A percentile compares a stretch with the other conserved stretches of the same genome.
These are phyloP conservation scores for Tribolium freemani DNA, from an alignment of 2,888 invertebrate species.

Conservation along the genomic window DNA sequence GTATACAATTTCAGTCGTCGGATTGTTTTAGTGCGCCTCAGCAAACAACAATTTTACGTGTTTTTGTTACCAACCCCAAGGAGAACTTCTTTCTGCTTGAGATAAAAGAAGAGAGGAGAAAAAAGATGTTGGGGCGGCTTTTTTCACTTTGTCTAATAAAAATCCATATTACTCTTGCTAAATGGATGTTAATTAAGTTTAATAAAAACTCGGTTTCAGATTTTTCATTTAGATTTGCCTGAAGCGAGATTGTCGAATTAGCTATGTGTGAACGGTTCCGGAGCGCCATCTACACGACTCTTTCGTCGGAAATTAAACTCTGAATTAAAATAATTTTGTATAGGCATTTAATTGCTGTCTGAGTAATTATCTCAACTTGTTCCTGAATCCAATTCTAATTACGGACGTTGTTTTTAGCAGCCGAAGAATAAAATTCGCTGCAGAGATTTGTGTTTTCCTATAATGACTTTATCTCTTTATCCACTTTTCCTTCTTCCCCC, in stretches of 20 bases:
- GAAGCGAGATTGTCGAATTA: slow-evolving; percentile 53
- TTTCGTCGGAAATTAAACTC: slow-evolving; percentile 58
- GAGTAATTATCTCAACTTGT: slow-evolving; percentile 57
- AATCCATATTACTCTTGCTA: slow-evolving; percentile 53
- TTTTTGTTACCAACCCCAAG: slow-evolving; percentile 13
- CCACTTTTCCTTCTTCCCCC: slow-evolving; percentile 7
- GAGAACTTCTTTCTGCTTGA: slow-evolving; percentile 2
- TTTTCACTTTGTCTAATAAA: slow-evolving; percentile 47
- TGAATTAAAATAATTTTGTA: slow-evolving; percentile 66
- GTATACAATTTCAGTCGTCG: not conserved
- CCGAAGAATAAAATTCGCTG: slow-evolving; percentile 45
- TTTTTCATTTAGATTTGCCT: slow-evolving; percentile 58
- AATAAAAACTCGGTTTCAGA: slow-evolving; percentile 57
- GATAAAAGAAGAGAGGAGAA: slow-evolving; percentile 2
- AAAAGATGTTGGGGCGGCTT: slow-evolving; percentile 28
- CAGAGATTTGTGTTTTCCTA: slow-evolving; percentile 38
- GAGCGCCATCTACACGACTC: slow-evolving; percentile 34
- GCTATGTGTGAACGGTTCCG: slow-evolving; percentile 52
- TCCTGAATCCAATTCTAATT: slow-evolving; percentile 58
- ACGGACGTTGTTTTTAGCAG: slow-evolving; percentile 55
- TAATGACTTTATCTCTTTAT: slow-evolving; percentile 37
- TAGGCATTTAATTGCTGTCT: slow-evolving; percentile 63
- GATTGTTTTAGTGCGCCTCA: slow-evolving; percentile 11
- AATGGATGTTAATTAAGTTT: slow-evolving; percentile 58
- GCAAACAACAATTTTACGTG: slow-evolving; percentile 18